Base-by-base conservation (phyloP, 2,888 invertebrate genomes). In the Spatulosminthurus flaviceps region DNA sequence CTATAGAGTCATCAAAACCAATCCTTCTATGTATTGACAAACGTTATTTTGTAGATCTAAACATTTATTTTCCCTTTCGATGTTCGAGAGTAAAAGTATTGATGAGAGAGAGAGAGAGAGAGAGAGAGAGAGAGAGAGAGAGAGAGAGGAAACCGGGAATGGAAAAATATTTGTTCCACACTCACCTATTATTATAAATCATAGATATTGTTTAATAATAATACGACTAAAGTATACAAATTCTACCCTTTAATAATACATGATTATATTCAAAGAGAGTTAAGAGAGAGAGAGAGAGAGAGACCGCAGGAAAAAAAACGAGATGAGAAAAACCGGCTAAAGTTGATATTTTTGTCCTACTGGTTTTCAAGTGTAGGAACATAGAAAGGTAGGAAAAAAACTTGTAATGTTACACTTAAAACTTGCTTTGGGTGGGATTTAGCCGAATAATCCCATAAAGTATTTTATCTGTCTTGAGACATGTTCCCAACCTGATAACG, bases 321-420 rank as follows among this genome's bases (percentile, higher is more conserved):
- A 72, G 72, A 72, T 34, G 51, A 72, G 72, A 72, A 16, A 72
- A 72, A 43, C 72, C 19, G 72, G 51, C 51, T 22, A 43, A 72
- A 24, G 34, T 71, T 43, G 43, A 72, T 72, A 72, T 72, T 72
- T 72, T 72, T 41, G 72, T 51, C 72, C 72, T 72, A 72, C 72
- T 72, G 72, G 72, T 72, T 72, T 72, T 72, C 26, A 72, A 41
- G 22, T 24, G 2, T n/a, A n/a, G n/a, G n/a, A n/a, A n/a, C n/a
- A n/a, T n/a, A n/a, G n/a, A n/a, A n/a, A n/a, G n/a, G n/a, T n/a
- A n/a, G n/a, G 64, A 16, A 64, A 73, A 73, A 73, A 70, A 73
- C 28, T 73, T 73, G 73, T 28, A 73, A 60, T 73, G 73, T 73
- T 74, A 74, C 74, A 74, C 61, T 74, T 74, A 61, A 64, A 60